A percentile compares a stretch with the other conserved stretches of the same genome.
phyloP scores from a whole-genome alignment of 2,113 vertebrate genomes.

The Vicugna pacos region DNA sequence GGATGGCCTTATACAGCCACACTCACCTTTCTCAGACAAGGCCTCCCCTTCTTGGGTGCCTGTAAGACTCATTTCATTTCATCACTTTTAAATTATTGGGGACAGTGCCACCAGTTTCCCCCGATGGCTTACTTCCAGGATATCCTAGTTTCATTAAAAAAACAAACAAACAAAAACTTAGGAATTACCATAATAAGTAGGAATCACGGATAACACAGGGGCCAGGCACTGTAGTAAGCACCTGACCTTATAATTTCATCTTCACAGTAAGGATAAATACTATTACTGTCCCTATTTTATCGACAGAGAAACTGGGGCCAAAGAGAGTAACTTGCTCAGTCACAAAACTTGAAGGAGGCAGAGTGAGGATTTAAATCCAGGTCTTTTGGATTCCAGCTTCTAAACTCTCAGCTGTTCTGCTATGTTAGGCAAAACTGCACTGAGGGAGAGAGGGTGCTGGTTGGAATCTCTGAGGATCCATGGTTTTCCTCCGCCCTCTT shows the following conservation, averaged over 20 bases:
- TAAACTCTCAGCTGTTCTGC: background rate
- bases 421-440: background rate
- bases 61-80: background rate
- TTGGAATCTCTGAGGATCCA: background rate
- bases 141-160: background rate
- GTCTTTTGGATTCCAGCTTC: background rate
- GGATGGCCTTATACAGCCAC: background rate
- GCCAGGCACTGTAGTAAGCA: background rate
- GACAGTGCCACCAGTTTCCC: background rate
- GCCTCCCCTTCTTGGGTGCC: background rate
- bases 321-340: background rate
- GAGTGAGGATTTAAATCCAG: background rate
- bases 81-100: background rate
- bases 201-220: background rate
- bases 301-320: background rate
- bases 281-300: background rate
- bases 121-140: background rate
- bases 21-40: background rate
- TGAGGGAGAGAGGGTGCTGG: background rate
- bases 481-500: background rate
- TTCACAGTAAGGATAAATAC: background rate
- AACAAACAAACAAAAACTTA: background rate
- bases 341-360: background rate
- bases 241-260: background rate
- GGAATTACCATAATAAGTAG: background rate